Evolutionary conservation across 2,888 invertebrate species (phyloP).

Genomic region (Idaea dimidiata): DNA sequence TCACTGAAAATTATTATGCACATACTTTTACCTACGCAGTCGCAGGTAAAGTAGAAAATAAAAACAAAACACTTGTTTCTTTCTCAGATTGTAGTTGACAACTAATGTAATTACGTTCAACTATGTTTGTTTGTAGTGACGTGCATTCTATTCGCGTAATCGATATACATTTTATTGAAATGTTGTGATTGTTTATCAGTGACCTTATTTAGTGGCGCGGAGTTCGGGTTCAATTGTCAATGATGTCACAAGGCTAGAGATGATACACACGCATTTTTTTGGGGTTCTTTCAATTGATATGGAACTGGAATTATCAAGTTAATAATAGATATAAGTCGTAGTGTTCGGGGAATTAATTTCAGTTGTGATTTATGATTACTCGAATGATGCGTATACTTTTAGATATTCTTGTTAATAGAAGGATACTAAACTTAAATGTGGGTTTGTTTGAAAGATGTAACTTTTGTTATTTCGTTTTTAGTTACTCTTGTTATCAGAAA

Average conservation of each 20-base stretch:
- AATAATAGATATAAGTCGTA: background rate
- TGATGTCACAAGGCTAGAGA: background rate
- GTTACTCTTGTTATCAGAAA: too few species aligned
- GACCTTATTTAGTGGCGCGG: background rate
- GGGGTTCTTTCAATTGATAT: background rate
- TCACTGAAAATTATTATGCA: too few species aligned
- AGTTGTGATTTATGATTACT: background rate
- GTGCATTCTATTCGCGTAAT: background rate
- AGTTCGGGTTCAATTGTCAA: background rate
- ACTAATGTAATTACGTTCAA: background rate
- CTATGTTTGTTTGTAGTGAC: background rate
- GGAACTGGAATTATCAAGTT: background rate
- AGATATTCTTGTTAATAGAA: background rate
- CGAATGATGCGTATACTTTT: background rate
- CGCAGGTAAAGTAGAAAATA: background rate
- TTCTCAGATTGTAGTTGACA: background rate
- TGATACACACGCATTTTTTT: background rate
- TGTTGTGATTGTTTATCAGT: background rate
- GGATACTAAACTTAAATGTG: background rate
- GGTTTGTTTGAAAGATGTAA: background rate
- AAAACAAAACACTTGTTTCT: background rate
- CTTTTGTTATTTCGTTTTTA: too few species aligned
- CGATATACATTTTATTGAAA: background rate
- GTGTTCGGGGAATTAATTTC: background rate
- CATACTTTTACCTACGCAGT: too few species aligned